Base-by-base conservation (phyloP, 64 coral and sea anemone genomes). In the Anthopleura sola region DNA sequence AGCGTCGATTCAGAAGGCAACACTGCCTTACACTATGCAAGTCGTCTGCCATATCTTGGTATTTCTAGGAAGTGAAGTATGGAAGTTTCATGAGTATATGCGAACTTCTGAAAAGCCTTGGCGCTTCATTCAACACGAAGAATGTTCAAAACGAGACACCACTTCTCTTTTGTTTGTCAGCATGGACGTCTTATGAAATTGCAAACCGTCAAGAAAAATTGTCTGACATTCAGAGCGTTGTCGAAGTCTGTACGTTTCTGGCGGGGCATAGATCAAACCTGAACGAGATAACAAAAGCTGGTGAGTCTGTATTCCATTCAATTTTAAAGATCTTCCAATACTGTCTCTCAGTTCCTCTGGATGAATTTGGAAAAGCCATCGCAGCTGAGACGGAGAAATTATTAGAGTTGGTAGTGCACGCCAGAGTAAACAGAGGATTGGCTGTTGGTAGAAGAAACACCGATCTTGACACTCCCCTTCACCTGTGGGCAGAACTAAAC, bases 11-110 rank as follows among this genome's bases (percentile, higher is more conserved):
- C 69, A 36, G 7, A 75, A n/a, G 69, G 69, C 2, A 75, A 75
- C 26, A 75, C 69, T 75, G 69, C 69, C n/a, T 26, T 75, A 2
- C 69, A 75, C 26, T 33, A 75, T 75, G 69, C 69, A 33, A 75
- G 19, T 75, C 16, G n/a, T 14, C 69, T 75, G 3, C 69, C 69
- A 75, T 75, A 33, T 36, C 69, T 33, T 75, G 69, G 69, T 8
- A n/a, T 75, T 12, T 75, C 69, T 14, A 19, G 4, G 16, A n/a
- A 75, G 69, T 4, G 2, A 33, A n/a, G n/a, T n/a, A n/a, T n/a
- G n/a, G n/a, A n/a, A n/a, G n/a, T n/a, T n/a, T 33, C 17, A 75
- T 75, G 13, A 75, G 34, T 12, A 14, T 75, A 29, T 36, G n/a
- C 15, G 3, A 26, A 14, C n/a, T 36, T 29, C 69, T 75, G 11